These are phyloP conservation scores for Tetragonisca angustula DNA, from an alignment of 2,888 invertebrate genomes.

Conservation along the genomic window DNA sequence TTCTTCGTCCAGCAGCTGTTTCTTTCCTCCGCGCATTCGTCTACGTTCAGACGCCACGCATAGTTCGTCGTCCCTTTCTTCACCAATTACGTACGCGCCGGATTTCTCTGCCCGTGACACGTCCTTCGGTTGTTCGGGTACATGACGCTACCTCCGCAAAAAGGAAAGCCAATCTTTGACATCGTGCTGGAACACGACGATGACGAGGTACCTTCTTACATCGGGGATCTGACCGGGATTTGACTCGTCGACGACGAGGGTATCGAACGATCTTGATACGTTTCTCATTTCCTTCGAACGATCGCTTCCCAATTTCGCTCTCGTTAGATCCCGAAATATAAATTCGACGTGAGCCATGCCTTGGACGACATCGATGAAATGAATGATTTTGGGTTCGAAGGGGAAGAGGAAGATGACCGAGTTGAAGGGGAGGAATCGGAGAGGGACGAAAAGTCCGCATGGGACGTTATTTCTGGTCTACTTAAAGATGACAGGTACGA, in stretches of 20 bases:
- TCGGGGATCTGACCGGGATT: background rate
- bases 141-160: conserved; percentile 7
- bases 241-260: background rate
- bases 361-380: conserved; percentile 16
- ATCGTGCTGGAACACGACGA: too few relatives aligned
- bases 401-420: conserved; percentile 21
- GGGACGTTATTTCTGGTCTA: conserved; percentile 21
- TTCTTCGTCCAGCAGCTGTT: conserved; percentile 68
- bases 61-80: conserved; percentile 7
- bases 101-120: background rate
- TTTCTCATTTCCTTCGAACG: background rate
- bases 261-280: background rate
- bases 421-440: background rate
- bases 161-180: background rate
- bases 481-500: conserved; percentile 21
- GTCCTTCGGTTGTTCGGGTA: background rate
- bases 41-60: conserved; percentile 26
- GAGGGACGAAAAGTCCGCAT: background rate
- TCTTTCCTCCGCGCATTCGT: conserved; percentile 26
- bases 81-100: background rate
- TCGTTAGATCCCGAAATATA: background rate
- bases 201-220: background rate
- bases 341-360: background rate
- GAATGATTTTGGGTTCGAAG: conserved; percentile 13
- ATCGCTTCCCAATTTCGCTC: background rate